Evolutionary conservation across 2,113 vertebrate genomes (phyloP).

Genomic region (Otis tarda): DNA sequence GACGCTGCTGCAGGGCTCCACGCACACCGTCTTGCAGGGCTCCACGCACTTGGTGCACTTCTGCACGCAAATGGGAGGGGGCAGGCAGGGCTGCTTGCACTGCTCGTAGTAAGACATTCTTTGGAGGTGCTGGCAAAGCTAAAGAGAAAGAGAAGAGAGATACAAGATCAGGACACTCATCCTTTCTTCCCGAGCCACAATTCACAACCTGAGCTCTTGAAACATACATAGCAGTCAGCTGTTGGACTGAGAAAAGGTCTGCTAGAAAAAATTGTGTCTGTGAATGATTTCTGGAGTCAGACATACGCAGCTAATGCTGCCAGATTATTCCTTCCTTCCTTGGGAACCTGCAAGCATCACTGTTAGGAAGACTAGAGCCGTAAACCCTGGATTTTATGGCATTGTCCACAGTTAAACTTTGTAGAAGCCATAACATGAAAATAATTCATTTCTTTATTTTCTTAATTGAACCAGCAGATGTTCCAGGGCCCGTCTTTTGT

Average conservation of each 20-base stretch:
- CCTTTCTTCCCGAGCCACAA: accelerated
- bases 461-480: accelerated
- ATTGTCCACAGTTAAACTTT: background rate
- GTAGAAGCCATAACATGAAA: accelerated
- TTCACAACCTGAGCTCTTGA: background rate
- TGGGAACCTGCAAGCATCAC: background rate
- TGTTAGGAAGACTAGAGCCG: background rate
- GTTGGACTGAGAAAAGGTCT: background rate
- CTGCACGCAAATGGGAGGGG: background rate
- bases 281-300: background rate
- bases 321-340: background rate
- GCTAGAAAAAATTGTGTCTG: background rate
- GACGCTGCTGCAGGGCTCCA: background rate
- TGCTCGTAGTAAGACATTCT: constrained; percentile 54
- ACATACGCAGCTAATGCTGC: accelerated
- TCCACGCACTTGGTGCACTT: background rate
- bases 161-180: accelerated
- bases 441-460: background rate
- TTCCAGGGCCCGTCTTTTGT: no score
- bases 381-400: background rate
- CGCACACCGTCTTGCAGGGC: background rate
- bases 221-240: background rate
- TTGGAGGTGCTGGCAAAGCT: background rate
- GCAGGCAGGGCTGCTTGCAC: constrained; percentile 65
- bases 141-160: background rate